Evolutionary conservation across 2,797 vertebrate genomes (phyloP).

Genomic region (Semaprochilodus insignis): DNA sequence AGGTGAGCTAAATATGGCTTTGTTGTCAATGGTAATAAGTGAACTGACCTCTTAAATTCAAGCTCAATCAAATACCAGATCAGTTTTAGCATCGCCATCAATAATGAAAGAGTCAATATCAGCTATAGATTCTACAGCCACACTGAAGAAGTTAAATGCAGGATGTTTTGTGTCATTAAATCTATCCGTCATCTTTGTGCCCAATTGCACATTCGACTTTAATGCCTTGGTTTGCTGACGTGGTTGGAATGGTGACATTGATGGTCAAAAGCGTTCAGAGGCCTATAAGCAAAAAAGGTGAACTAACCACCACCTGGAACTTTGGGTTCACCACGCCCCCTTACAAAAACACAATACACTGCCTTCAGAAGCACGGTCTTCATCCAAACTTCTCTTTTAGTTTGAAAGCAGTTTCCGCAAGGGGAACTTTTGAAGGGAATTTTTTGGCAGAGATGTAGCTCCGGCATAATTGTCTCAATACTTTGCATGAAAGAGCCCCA

Average conservation of each 20-base stretch:
- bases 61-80: too few relatives aligned
- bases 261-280: background rate
- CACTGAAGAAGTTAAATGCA: slow-evolving; percentile 2
- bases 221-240: slow-evolving; percentile 40
- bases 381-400: background rate
- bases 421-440: slow-evolving; percentile 61
- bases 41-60: too few relatives aligned
- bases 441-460: slow-evolving; percentile 70
- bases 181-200: slow-evolving; percentile 1
- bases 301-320: background rate
- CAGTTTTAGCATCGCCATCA: too few relatives aligned
- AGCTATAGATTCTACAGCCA: background rate
- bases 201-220: slow-evolving; percentile 21
- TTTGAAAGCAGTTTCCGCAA: slow-evolving; percentile 5
- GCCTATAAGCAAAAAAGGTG: slow-evolving; percentile 22
- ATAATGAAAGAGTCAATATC: background rate
- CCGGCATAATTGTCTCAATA: slow-evolving; percentile 72
- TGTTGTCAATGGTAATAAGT: too few relatives aligned
- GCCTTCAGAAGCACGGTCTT: background rate
- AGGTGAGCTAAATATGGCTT: too few relatives aligned
- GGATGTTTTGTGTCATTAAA: background rate
- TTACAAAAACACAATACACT: slow-evolving; percentile 7
- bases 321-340: slow-evolving; percentile 5
- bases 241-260: background rate
- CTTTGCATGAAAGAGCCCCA: slow-evolving; percentile 69